phyloP scores from a whole-genome alignment of 2,113 vertebrate genomes.

The Monopterus albus region DNA sequence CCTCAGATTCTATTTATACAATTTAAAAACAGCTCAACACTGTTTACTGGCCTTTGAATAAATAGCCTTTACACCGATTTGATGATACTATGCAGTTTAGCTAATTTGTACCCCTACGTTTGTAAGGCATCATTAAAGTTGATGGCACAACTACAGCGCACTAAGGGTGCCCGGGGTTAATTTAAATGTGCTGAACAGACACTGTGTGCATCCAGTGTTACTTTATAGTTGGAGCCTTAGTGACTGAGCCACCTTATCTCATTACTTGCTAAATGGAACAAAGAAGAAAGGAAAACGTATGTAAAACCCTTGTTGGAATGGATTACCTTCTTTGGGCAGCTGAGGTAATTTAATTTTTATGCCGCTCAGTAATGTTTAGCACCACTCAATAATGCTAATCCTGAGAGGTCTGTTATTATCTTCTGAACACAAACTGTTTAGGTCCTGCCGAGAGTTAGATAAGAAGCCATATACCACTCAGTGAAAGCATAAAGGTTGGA shows the following conservation, averaged over 20 bases:
- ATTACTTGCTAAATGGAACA: constrained; percentile 28
- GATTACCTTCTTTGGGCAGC: constrained; percentile 27
- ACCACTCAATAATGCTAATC: background rate
- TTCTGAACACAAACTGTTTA: background rate
- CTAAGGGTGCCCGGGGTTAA: constrained; percentile 13
- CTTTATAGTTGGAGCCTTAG: constrained; percentile 25
- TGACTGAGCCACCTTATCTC: constrained; percentile 15
- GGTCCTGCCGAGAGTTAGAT: background rate
- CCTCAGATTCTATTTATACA: background rate
- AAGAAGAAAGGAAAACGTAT: background rate
- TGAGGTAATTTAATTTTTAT: constrained; percentile 21
- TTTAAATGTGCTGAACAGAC: constrained; percentile 47
- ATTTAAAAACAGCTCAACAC: background rate
- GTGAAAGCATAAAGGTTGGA: too few species aligned
- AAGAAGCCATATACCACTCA: background rate
- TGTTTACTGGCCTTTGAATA: background rate
- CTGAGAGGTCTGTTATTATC: background rate
- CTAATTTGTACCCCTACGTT: constrained; percentile 10
- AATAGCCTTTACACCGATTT: constrained; percentile 3
- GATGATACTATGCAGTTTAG: background rate
- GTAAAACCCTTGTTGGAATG: background rate
- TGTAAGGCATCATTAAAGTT: constrained; percentile 34
- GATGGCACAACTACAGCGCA: background rate
- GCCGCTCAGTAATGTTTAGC: background rate
- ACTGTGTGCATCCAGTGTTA: constrained; percentile 12